These are phyloP conservation scores for Drosophila dives DNA, from an alignment of 2,888 invertebrate species.

Conservation along the genomic window DNA sequence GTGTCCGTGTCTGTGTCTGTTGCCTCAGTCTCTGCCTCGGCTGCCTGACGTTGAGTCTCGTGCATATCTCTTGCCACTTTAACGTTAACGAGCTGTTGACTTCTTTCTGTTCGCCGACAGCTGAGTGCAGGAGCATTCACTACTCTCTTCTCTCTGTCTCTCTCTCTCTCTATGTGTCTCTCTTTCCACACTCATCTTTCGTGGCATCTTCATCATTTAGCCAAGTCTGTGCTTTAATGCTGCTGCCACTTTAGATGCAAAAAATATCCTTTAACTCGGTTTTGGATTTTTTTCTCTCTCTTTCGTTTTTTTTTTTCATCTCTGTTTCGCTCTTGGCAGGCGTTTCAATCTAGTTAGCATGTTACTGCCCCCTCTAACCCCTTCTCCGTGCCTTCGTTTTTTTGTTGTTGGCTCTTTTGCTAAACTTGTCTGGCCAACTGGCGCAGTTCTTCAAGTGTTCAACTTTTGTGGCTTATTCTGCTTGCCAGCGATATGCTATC, in stretches of 20 bases:
- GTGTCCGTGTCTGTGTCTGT: background rate
- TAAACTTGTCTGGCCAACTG: constrained; percentile 40
- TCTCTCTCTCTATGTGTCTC: constrained; percentile 7
- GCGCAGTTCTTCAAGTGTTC: constrained; percentile 17
- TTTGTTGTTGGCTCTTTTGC: constrained; percentile 10
- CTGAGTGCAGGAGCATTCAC: constrained; percentile 58
- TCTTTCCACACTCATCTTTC: constrained; percentile 21
- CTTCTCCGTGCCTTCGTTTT: background rate
- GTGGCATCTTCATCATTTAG: constrained; percentile 59
- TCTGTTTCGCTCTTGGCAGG: constrained; percentile 28
- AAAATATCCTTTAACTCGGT: constrained; percentile 41
- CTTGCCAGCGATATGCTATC: constrained; percentile 31
- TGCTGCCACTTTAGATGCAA: constrained; percentile 33
- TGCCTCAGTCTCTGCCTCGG: constrained; percentile 12
- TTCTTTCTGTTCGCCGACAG: constrained; percentile 76
- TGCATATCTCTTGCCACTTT: constrained; percentile 80
- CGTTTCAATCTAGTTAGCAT: constrained; percentile 66
- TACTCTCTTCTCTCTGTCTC: constrained; percentile 1
- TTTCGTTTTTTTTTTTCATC: background rate
- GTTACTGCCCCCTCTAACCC: constrained; percentile 8
- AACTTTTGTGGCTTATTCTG: constrained; percentile 54
- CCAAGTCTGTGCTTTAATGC: constrained; percentile 30
- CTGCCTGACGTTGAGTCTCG: constrained; percentile 46
- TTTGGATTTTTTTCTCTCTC: constrained; percentile 8
- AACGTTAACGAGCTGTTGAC: constrained; percentile 81